A percentile compares a stretch with the other conserved stretches of the same genome.
These are phyloP conservation scores for Hypomecis atomaria DNA, from an alignment of 2,888 invertebrate genomes.

Conservation along the genomic window DNA sequence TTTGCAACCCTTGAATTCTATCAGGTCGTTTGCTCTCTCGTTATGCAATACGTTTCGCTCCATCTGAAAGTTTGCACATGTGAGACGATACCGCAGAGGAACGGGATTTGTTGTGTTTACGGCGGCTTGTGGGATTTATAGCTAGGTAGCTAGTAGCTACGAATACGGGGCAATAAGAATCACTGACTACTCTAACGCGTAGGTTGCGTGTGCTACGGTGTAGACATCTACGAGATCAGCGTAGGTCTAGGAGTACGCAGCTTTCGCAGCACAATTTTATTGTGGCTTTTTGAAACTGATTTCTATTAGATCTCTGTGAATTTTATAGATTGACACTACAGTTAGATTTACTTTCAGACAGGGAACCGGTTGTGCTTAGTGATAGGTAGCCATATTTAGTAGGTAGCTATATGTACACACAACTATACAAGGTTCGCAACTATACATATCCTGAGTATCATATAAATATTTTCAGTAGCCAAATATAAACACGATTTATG, in stretches of 20 bases:
- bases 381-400: too few relatives aligned
- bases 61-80: constrained; percentile 10
- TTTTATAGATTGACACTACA: too few relatives aligned
- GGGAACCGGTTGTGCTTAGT: too few relatives aligned
- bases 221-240: too few relatives aligned
- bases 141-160: constrained; percentile 3
- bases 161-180: neutral
- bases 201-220: neutral
- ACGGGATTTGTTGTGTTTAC: constrained; percentile 10
- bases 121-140: constrained; percentile 6
- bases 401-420: neutral
- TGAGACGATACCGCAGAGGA: constrained; percentile 3
- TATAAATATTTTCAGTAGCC: constrained; percentile 4
- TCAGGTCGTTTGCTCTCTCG: constrained; percentile 31
- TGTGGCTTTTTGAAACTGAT: too few relatives aligned
- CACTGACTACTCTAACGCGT: neutral
- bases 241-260: too few relatives aligned
- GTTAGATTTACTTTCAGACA: too few relatives aligned
- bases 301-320: too few relatives aligned
- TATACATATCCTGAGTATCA: neutral
- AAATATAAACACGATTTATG: constrained; percentile 16
- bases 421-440: neutral
- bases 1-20: constrained; percentile 59
- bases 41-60: constrained; percentile 25
- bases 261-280: too few relatives aligned